Conservation (phyloP, 2,113 vertebrate genomes). For the Pseudorhombus dupliciocellatus region DNA sequence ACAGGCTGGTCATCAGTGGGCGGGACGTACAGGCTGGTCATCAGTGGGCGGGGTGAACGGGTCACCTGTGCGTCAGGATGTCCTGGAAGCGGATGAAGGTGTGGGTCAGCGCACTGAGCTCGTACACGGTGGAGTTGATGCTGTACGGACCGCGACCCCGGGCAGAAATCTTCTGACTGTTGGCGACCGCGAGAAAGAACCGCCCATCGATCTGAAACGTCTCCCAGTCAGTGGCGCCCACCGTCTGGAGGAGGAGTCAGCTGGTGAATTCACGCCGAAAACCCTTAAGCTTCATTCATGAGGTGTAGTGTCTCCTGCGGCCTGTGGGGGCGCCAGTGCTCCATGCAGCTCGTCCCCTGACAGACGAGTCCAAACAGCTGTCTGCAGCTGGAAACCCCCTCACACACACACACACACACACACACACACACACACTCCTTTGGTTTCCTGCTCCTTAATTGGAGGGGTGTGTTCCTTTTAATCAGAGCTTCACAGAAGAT, state of each 20-base stretch:
- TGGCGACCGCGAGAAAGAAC: conserved; percentile 92
- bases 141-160: conserved; percentile 80
- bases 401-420: conserved; percentile 10
- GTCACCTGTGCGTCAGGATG: conserved; percentile 92
- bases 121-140: conserved; percentile 96
- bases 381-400: conserved; percentile 58
- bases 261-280: not conserved
- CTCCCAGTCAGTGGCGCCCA: conserved; percentile 95
- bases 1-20: too few relatives aligned
- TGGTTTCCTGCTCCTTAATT: conserved; percentile 53
- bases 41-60: not conserved
- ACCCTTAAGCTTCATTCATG: not conserved
- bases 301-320: not conserved
- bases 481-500: not conserved
- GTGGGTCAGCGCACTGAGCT: conserved; percentile 88
- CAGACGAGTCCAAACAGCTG: conserved; percentile 30
- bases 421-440: conserved; percentile 18
- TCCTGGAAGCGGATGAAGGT: conserved; percentile 95
- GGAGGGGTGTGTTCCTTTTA: conserved; percentile 14
- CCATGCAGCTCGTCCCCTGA: not conserved
- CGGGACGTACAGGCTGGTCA: not conserved
- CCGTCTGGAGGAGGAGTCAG: conserved; percentile 79
- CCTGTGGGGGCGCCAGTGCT: not conserved
- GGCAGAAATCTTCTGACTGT: conserved; percentile 88
- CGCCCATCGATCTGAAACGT: conserved; percentile 87